Base-by-base conservation (phyloP, 2,888 invertebrate genomes). In the Platynereis dumerilii region DNA sequence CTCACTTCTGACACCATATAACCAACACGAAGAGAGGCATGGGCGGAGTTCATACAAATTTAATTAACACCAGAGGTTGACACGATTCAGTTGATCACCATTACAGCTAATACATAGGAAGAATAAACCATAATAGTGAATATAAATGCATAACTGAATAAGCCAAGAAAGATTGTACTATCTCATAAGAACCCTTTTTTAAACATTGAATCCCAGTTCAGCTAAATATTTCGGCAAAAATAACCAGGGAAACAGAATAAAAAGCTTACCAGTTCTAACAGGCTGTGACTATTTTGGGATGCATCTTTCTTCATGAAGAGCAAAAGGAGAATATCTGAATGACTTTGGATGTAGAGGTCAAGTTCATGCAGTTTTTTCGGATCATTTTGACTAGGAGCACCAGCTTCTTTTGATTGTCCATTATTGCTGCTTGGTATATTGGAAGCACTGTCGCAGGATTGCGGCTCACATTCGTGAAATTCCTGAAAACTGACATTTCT, bases 341-440 rank as follows among this genome's bases (percentile, higher is more conserved):
- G 77, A 61, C 78, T 75, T 67, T 79, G 79, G 22, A 77, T 72
- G 65, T 79, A 80, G 59, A 80, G 58, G 22, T 72, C 75, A 34
- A 78, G 62, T 45, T 76, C 75, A 58, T 73, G 68, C 10, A 77
- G 65, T 2, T 42, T n/a, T 20, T 48, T 22, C n/a, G n/a, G n/a
- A 5, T 48, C 48, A 5, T 20, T 22, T 48, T 10, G 3, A 5
- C 7, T 7, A 22, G 5, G 7, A n/a, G 20, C 3, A 48, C 17
- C 17, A 48, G 48, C 48, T 48, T 48, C 20, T 12, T 5, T 48
- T n/a, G 48, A 7, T 48, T 12, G n/a, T 20, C 48, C 22, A n/a
- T 10, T n/a, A 20, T 48, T n/a, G 7, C 3, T n/a, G 7, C 17
- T n/a, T 12, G 7, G 5, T 48, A 10, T n/a, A 48, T 22, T 48